Percentiles rank a stretch among this genome's conserved stretches.
These are phyloP conservation scores for Nephrocerus scutellatus DNA, from an alignment of 2,888 invertebrate genomes.

Conservation along the genomic window DNA sequence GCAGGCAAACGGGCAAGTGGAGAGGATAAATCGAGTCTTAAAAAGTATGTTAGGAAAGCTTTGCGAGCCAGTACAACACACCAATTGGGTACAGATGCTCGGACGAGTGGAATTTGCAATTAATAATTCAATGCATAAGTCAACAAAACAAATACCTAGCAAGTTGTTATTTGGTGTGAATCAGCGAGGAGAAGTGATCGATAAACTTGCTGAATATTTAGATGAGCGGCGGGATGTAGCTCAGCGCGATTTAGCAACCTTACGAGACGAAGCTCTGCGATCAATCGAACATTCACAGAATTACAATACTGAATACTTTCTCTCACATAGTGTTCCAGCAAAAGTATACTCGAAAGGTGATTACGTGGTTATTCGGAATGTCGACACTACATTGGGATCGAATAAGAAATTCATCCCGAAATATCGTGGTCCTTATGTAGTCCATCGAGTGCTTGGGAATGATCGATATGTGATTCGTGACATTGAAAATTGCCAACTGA, in stretches of 20 bases:
- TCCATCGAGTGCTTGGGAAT: slow-evolving; percentile 13
- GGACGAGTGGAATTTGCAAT: slow-evolving; percentile 26
- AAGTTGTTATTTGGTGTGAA: slow-evolving; percentile 27
- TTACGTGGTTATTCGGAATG: slow-evolving; percentile 13
- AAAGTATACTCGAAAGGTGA: slow-evolving; percentile 6
- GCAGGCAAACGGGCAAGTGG: slow-evolving; percentile 15
- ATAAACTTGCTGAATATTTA: no score
- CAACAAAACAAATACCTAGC: slow-evolving; percentile 28
- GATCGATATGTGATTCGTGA: slow-evolving; percentile 20
- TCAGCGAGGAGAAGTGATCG: slow-evolving; percentile 27
- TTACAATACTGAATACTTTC: no score
- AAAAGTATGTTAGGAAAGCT: slow-evolving; percentile 16
- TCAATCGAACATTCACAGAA: no score
- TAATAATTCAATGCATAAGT: slow-evolving; percentile 28
- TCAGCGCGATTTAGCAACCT: no score
- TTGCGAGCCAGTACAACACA: slow-evolving; percentile 6
- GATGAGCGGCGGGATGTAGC: no score
- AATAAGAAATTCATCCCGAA: slow-evolving; percentile 20
- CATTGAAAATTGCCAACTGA: slow-evolving; percentile 14
- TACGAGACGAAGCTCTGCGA: no score
- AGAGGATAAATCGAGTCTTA: slow-evolving; percentile 12
- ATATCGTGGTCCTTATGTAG: slow-evolving; percentile 19
- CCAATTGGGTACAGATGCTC: slow-evolving; percentile 13
- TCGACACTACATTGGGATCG: slow-evolving; percentile 17
- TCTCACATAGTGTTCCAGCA: no score